phyloP scores from a whole-genome alignment of 2,888 invertebrate species.

The Torymus texanus region DNA sequence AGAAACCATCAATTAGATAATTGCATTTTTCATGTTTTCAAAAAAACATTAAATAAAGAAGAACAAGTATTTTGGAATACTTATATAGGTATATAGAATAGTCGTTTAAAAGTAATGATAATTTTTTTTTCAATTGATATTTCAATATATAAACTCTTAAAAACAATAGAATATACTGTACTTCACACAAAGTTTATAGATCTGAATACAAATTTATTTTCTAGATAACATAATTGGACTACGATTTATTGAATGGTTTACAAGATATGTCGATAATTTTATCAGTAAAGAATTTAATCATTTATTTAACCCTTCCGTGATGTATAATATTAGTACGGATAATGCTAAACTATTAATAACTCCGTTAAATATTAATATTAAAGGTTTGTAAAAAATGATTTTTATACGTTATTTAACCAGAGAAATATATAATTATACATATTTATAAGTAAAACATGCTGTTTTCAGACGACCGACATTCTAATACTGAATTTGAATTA shows the following conservation, averaged over 20 bases:
- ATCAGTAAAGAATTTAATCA: conserved; percentile 63
- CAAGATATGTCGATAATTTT: conserved; percentile 61
- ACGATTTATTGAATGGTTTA: conserved; percentile 66
- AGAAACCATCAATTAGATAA: conserved; percentile 65
- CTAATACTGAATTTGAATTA: conserved; percentile 53
- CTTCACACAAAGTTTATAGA: too few species aligned
- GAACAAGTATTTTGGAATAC: conserved; percentile 68
- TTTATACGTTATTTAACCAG: too few species aligned
- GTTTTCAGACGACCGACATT: conserved; percentile 56
- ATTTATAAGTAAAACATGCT: not conserved
- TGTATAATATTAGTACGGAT: conserved; percentile 60
- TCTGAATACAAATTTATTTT: conserved; percentile 25
- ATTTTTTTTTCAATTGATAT: too few species aligned
- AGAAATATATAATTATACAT: not conserved
- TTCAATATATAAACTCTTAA: too few species aligned
- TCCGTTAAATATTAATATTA: not conserved
- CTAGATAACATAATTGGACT: conserved; percentile 68
- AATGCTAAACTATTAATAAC: conserved; percentile 4
- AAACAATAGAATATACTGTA: too few species aligned
- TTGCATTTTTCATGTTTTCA: conserved; percentile 65
- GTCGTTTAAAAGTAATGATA: too few species aligned
- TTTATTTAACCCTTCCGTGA: conserved; percentile 63
- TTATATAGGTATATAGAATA: conserved; percentile 62
- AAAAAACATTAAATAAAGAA: conserved; percentile 62
- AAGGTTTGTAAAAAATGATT: not conserved